phyloP scores from a whole-genome alignment of 1,140 invertebrate genomes.

The Neodiprion virginianus region DNA sequence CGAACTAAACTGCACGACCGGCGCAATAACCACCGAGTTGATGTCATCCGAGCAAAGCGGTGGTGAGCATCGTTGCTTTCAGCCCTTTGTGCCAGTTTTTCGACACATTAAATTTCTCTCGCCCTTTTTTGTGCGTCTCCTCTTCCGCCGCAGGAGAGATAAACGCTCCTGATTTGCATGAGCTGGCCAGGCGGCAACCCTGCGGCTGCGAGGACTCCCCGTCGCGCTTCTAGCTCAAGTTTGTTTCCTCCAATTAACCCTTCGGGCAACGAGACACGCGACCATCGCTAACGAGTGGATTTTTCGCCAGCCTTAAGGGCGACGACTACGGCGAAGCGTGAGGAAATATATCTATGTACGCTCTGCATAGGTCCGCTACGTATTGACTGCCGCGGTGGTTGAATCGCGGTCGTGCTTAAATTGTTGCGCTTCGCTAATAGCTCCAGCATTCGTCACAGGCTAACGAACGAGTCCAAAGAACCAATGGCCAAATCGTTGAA shows the following conservation, averaged over 20 bases:
- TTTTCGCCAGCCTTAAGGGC: slow-evolving; percentile 52
- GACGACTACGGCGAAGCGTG: neutral
- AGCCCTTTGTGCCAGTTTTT: neutral
- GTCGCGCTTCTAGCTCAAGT: slow-evolving; percentile 45
- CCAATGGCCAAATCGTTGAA: neutral
- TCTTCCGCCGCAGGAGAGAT: slow-evolving; percentile 31
- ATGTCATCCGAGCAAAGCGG: neutral
- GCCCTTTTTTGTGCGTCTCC: slow-evolving; percentile 28
- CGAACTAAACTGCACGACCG: no score
- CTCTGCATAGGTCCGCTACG: neutral
- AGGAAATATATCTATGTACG: neutral
- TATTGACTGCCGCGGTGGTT: neutral
- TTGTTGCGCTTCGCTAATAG: neutral
- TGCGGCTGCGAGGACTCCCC: slow-evolving; percentile 15
- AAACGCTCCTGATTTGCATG: slow-evolving; percentile 50
- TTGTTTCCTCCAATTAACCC: slow-evolving; percentile 63
- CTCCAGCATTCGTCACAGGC: neutral
- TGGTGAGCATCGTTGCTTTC: neutral
- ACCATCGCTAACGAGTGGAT: slow-evolving; percentile 57
- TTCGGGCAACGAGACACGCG: slow-evolving; percentile 56
- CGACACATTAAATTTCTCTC: neutral
- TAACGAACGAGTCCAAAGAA: neutral
- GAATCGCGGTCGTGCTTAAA: neutral
- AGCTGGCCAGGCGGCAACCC: slow-evolving; percentile 20
- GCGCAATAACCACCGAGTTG: no score